Evolutionary conservation across 92 coral and sea anemone genomes (phyloP), one percentile per base, ranked within the genome.

Genomic region (Paragorgia papillata): DNA sequence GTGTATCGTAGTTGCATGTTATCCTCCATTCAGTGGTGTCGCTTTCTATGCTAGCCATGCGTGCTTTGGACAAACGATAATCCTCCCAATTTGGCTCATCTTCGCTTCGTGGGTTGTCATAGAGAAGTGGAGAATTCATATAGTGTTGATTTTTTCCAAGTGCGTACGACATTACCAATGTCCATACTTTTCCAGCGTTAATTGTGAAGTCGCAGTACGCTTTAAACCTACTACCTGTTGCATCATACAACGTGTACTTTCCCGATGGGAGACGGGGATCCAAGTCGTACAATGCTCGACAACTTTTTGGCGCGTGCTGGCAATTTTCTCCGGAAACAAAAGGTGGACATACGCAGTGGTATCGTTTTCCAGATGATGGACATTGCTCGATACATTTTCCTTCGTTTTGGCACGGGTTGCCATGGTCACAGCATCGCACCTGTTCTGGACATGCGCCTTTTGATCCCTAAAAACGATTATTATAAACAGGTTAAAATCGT

Each of bases 131-230:
- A 3, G 5, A 0, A 17, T 17, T 60, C 12, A 17, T 21, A 60
- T 27, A 60, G 28, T 60, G 33, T 12, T 33, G 39, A 28, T 12
- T 14, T n/a, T 65, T 65, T 35, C 73, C 53, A 15, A 30, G 13
- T 9, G 73, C n/a, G 26, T 32, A 65, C 25, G 73, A 65, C 53
- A 32, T 27, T 2, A 65, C 73, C 14, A 65, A 31, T 49, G 73
- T 65, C 73, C 73, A 65, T n/a, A 65, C 73, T 39, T 34, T 34
- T 15, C 73, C 73, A 34, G 41, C 22, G 12, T 65, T 24, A 24
- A 40, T 10, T 15, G 51, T 39, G n/a, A 65, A 34, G 31, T 65
- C 73, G 20, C 73, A 65, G 49, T 65, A 65, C 0, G 53, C 73
- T 4, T 33, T 33, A 30, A 6, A 60, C 3, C 39, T 60, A 17